phyloP scores from a whole-genome alignment of 2,797 vertebrate genomes.

The Apodemus agrarius region DNA sequence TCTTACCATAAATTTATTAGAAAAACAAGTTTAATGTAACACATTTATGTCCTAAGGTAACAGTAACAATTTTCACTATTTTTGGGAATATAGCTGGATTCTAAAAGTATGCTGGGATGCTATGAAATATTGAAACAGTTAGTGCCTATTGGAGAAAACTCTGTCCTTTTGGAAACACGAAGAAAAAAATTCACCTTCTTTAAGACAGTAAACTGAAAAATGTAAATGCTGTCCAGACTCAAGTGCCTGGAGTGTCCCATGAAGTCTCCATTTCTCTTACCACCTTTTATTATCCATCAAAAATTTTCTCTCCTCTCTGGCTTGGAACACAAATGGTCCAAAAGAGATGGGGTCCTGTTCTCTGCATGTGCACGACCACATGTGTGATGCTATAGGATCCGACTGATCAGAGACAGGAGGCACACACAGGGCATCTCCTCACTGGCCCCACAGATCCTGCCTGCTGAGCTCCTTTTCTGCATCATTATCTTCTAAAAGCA shows the following conservation, averaged over 20 bases:
- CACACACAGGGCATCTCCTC: neutral
- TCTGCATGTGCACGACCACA: neutral
- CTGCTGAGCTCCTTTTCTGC: constrained; percentile 21
- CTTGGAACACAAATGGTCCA: neutral
- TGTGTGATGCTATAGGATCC: neutral
- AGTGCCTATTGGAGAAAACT: neutral
- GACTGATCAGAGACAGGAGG: neutral
- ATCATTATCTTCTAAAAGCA: constrained; percentile 17
- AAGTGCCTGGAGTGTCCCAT: neutral
- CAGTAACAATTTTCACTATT: neutral
- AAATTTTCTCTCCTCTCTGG: neutral
- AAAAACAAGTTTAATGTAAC: neutral
- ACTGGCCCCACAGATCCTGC: neutral
- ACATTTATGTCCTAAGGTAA: neutral
- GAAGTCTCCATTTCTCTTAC: neutral
- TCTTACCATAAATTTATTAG: neutral
- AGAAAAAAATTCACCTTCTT: neutral
- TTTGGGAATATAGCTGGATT: neutral
- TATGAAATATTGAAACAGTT: neutral
- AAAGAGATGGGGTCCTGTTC: neutral
- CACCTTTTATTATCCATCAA: neutral
- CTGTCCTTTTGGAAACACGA: neutral
- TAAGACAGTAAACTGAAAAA: neutral
- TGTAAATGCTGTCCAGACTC: no score
- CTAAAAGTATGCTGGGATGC: neutral